Base-by-base conservation (phyloP, 2,888 invertebrate genomes). In the Ectemnius continuus region DNA sequence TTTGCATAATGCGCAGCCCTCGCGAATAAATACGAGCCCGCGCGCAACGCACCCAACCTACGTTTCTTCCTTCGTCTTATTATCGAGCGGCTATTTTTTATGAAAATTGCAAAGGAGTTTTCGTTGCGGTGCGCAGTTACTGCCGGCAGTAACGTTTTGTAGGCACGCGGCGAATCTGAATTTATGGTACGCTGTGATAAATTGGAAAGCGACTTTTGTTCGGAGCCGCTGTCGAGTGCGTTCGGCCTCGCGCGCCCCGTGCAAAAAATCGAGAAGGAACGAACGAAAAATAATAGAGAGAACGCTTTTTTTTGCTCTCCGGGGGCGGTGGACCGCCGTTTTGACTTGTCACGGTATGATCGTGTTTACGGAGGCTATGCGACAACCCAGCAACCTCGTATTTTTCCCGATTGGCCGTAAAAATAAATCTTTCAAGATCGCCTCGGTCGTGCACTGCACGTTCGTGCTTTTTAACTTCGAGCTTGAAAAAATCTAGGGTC, bases 341-440 rank as follows among this genome's bases (percentile, higher is more conserved):
- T 64, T 60, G 46, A 56, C 61, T 8, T 48, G 72, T 85, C 81
- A 79, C 79, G 80, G 73, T 70, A 75, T 78, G 78, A 85, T 83
- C 70, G 71, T 82, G 77, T 84, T 85, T 84, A 83, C 78, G 75
- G 72, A 57, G 62, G 67, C 23, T 60, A 61, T 66, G 73, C 74
- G 80, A 83, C 76, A 73, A 83, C 52, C 62, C 64, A 11, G 36
- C 2, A 36, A 8, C 16, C 61, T 73, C 73, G 59, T 80, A 81
- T 84, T 79, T 83, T 76, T 81, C 69, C 26, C 20, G 18, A 59
- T 57, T 56, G 65, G 61, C 72, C 58, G 56, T 47, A 63, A 61
- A 78, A 76, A 81, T 83, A 80, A 82, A 81, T 78, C 72, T 72
- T 63, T 73, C 84, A 81, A 82, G 84, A 77, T 69, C 59, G 69